These are phyloP conservation scores for Chaetoderma sp. DNA, from an alignment of 2,888 invertebrate species.

Conservation along the genomic window DNA sequence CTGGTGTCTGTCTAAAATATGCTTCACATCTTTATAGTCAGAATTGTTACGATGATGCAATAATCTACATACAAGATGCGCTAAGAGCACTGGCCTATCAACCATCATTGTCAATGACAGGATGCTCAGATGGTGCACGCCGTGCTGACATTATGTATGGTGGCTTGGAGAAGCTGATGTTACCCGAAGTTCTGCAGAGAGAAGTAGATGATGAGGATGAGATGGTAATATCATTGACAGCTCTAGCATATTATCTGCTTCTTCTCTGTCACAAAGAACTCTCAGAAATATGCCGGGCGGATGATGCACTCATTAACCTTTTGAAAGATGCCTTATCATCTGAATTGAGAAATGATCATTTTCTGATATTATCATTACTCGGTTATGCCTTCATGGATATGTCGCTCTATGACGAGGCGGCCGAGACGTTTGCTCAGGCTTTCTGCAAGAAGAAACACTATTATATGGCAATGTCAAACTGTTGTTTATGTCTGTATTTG, in stretches of 20 bases:
- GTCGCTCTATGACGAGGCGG: slow-evolving; percentile 60
- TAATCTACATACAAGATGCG: slow-evolving; percentile 56
- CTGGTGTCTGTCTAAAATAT: slow-evolving; percentile 62
- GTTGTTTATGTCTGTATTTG: slow-evolving; percentile 59
- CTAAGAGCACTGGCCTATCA: no score
- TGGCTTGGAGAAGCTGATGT: slow-evolving; percentile 65
- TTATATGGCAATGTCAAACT: slow-evolving; percentile 58
- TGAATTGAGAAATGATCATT: slow-evolving; percentile 49
- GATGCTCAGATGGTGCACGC: slow-evolving; percentile 25
- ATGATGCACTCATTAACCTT: slow-evolving; percentile 51
- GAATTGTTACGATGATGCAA: slow-evolving; percentile 59
- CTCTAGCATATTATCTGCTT: slow-evolving; percentile 60
- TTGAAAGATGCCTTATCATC: slow-evolving; percentile 55
- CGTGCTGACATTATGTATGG: slow-evolving; percentile 49
- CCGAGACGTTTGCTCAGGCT: slow-evolving; percentile 56
- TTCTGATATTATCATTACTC: slow-evolving; percentile 58
- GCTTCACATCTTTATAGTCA: slow-evolving; percentile 66
- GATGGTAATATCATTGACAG: slow-evolving; percentile 57
- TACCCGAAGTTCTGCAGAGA: slow-evolving; percentile 64
- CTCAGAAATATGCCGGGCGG: slow-evolving; percentile 51
- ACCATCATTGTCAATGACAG: no score
- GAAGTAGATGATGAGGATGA: slow-evolving; percentile 65
- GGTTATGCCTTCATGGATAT: slow-evolving; percentile 66
- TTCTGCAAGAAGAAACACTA: slow-evolving; percentile 54
- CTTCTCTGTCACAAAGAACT: slow-evolving; percentile 61